Conservation (phyloP, 1,140 invertebrate genomes). For the Kradibia gibbosae region DNA sequence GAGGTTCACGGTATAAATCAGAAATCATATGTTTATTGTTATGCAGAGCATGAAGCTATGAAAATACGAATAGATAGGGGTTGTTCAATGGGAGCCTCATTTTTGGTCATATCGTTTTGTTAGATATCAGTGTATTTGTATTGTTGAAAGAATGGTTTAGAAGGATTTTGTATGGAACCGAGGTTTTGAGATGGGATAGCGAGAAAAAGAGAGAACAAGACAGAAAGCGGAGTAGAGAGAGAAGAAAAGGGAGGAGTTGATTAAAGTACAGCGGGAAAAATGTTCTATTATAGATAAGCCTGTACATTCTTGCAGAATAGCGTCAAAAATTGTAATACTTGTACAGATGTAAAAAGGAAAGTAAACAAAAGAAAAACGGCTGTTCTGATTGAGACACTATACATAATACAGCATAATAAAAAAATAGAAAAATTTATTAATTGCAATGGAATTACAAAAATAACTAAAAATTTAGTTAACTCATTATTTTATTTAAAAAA, state of each 20-base stretch:
- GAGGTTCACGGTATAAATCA: background rate
- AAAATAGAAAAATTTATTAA: background rate
- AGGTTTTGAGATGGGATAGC: background rate
- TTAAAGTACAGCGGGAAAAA: background rate
- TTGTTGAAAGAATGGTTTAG: background rate
- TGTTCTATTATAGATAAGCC: slow-evolving; percentile 9
- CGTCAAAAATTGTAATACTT: background rate
- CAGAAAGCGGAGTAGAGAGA: background rate
- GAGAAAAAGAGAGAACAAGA: background rate
- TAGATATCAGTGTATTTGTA: background rate
- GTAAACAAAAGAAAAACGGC: background rate
- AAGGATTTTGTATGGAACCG: background rate
- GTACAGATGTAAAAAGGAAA: background rate
- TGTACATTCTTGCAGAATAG: background rate
- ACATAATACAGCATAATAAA: too few species aligned
- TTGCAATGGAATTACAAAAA: too few species aligned
- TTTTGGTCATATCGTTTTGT: background rate
- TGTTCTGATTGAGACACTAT: background rate
- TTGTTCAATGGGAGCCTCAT: background rate
- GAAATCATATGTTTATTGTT: slow-evolving; percentile 29
- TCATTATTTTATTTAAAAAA: too few species aligned
- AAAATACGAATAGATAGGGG: background rate
- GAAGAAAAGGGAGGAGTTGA: background rate
- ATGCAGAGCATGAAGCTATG: background rate
- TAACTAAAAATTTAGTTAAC: too few species aligned